Evolutionary conservation across 2,797 vertebrate genomes (phyloP), one percentile per base, ranked within the genome.

Genomic region (Sebastes vulpes): DNA sequence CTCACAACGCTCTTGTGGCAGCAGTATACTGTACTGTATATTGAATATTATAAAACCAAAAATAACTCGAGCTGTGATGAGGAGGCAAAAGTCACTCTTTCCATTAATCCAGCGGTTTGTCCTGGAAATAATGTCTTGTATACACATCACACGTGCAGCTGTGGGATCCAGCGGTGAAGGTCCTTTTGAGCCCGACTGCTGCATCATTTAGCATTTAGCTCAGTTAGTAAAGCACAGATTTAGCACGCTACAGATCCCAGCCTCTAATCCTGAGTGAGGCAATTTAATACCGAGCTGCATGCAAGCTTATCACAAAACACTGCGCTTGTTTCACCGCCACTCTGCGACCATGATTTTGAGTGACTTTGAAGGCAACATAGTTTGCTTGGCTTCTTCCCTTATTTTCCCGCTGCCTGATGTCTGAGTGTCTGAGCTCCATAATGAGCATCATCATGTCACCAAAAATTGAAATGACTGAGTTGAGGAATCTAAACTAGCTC

Each of bases 361-460:
- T 58, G 82, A 85, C 77, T 83, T 77, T 79, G 78, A 85, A 75
- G 32, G 59, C 61, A 61, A 59, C 76, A 65, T n/a, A 31, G 18
- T 83, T 65, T 64, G 58, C 58, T 65, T 18, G 63, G 68, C 50
- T 74, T 74, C 65, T 54, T 54, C 71, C 18, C 63, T 65, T 59
- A 11, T 73, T 73, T 75, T 56, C n/a, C 29, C 0, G 4, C 21
- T 25, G 75, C 35, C 72, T 78, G 21, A 64, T 71, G 58, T 70
- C 58, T 68, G 53, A 61, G 29, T 1, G 31, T 66, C 58, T 71
- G 9, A 64, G 46, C 65, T 57, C 69, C 28, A 1, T 82, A 88
- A 88, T 81, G 68, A 86, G 85, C 68, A 58, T 72, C 83, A 25
- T 85, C 65, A 80, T 84, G 83, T 88, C 83, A 79, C 35, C 50